Evolutionary conservation across 2,113 vertebrate species (phyloP).

Genomic region (Podocnemis expansa): DNA sequence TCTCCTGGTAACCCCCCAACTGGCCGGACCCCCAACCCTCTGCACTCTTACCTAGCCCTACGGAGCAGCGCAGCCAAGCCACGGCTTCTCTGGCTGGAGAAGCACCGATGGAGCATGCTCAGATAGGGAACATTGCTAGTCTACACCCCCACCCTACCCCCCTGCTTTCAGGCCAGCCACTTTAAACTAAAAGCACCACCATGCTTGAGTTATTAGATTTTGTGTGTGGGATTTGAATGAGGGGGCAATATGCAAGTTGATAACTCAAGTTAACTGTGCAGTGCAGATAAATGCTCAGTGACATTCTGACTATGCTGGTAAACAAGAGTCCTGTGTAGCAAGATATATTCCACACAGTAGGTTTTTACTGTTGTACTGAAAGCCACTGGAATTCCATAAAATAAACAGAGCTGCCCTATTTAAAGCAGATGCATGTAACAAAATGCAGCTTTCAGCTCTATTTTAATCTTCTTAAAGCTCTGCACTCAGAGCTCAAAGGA

Average conservation of each 20-base stretch:
- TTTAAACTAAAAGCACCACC: background rate
- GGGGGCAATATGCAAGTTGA: background rate
- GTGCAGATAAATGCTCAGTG: background rate
- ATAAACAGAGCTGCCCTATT: slow-evolving; percentile 64
- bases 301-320: background rate
- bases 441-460: slow-evolving; percentile 52
- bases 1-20: no score
- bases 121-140: no score
- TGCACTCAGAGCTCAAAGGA: slow-evolving; percentile 56
- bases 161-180: background rate
- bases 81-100: no score
- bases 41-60: no score
- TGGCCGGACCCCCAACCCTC: no score
- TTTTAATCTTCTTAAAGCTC: slow-evolving; percentile 63
- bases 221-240: background rate
- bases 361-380: slow-evolving; percentile 18
- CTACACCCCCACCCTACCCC: background rate
- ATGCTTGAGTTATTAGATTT: background rate
- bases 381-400: slow-evolving; percentile 43
- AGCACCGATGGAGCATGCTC: no score
- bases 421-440: slow-evolving; percentile 63
- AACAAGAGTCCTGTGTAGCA: slow-evolving; percentile 15
- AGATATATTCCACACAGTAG: slow-evolving; percentile 20
- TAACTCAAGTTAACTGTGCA: background rate
- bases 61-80: no score